Percentiles rank a stretch among this genome's conserved stretches.
phyloP scores from a whole-genome alignment of 2,888 invertebrate genomes.

The Eupithecia exiguata region DNA sequence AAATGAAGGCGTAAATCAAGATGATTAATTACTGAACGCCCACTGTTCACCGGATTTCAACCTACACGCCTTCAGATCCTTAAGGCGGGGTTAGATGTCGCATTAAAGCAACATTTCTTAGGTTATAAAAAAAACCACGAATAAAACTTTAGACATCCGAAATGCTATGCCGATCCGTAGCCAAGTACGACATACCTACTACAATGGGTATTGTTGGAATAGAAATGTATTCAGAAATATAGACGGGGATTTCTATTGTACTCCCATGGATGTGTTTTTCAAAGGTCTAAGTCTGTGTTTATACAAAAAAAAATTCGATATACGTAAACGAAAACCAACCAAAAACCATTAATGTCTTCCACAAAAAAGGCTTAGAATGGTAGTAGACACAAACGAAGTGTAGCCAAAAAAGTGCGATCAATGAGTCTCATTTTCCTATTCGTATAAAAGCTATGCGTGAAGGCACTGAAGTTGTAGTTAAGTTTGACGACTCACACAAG shows the following conservation, averaged over 20 bases:
- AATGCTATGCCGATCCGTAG: not conserved
- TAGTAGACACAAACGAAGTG: too few relatives aligned
- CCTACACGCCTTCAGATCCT: conserved; percentile 15
- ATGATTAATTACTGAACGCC: conserved; percentile 17
- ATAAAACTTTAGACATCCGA: not conserved
- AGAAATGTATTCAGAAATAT: not conserved
- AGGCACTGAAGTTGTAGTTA: too few relatives aligned
- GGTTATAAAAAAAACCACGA: not conserved
- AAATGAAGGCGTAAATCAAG: conserved; percentile 15
- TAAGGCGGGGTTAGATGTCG: conserved; percentile 1
- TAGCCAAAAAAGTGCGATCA: too few relatives aligned
- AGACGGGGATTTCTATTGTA: not conserved
- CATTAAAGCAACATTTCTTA: conserved; percentile 3
- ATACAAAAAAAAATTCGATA: too few relatives aligned
- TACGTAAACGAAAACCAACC: too few relatives aligned
- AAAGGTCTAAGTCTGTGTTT: too few relatives aligned
- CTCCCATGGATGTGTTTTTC: not conserved
- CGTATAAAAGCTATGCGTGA: too few relatives aligned
- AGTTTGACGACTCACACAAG: too few relatives aligned
- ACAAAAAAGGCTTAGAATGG: too few relatives aligned
- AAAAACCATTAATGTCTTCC: too few relatives aligned
- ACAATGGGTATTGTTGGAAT: not conserved
- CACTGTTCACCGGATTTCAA: conserved; percentile 18
- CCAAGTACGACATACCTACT: not conserved
- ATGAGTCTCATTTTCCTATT: too few relatives aligned